Base-by-base conservation (phyloP, 2,888 invertebrate genomes). In the Dioctria linearis region DNA sequence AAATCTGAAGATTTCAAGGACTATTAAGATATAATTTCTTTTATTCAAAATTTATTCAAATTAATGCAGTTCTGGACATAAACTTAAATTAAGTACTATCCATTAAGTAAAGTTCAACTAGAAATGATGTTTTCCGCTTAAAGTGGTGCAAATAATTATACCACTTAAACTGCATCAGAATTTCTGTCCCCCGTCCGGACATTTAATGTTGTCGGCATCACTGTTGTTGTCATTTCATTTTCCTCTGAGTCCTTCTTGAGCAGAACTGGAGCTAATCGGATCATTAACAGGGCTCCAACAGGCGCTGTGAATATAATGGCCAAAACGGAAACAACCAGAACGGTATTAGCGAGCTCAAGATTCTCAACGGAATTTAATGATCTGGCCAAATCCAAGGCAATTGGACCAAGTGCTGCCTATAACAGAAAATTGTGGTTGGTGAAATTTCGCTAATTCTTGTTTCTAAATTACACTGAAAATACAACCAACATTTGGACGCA, bases 331-430 rank as follows among this genome's bases (percentile, higher is more conserved):
- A 91, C 86, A 83, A 90, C 90, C 86, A 92, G 87, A 84, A 92
- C 90, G 85, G 87, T 87, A 84, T 86, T 88, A 73, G 90, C 90
- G 69, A 61, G 69, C 61, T 71, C 57, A 42, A 54, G 46, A 66
- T 67, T 43, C 43, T 43, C 43, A 13, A n/a, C 25, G n/a, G 59
- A 69, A 59, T 59, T 59, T 75, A 85, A 83, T 80, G 86, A 85
- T 86, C 91, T 86, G 81, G 91, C 91, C 84, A 90, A 86, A 84
- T 92, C 92, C 83, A 92, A 87, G 6, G 92, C 92, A 83, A 93
- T 90, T 25, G 93, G 93, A 25, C 92, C 93, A 76, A 93, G 86
- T 3, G 93, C 92, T 79, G 93, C 93, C 93, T 93, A 84, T 69
- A 76, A 76, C 78, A 61, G 80, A 80, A 82, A 82, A 82, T 82